A percentile compares a stretch with the other conserved stretches of the same genome.
Evolutionary conservation across 2,797 vertebrate genomes (phyloP).

Genomic region (Sciurus carolinensis): DNA sequence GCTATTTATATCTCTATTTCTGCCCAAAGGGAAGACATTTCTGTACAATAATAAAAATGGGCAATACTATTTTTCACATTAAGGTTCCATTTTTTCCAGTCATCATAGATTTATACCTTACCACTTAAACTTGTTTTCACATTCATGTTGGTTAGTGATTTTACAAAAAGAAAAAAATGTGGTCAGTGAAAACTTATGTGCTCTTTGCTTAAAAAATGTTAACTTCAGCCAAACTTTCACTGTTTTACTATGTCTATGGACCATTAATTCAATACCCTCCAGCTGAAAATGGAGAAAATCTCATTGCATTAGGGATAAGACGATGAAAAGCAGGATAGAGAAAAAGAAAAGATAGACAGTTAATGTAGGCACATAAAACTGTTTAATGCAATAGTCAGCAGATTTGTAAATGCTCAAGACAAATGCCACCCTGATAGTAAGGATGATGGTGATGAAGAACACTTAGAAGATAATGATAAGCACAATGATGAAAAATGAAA

Average conservation of each 20-base stretch:
- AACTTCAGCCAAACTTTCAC: slow-evolving; percentile 70
- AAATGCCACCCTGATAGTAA: background rate
- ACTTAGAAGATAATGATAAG: background rate
- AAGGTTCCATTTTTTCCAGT: background rate
- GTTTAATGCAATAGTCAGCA: background rate
- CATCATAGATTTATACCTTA: slow-evolving; percentile 45
- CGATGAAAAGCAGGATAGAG: background rate
- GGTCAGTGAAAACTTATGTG: slow-evolving; percentile 67
- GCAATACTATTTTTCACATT: slow-evolving; percentile 69
- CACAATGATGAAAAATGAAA: slow-evolving; percentile 45
- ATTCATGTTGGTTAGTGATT: background rate
- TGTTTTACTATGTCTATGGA: slow-evolving; percentile 62
- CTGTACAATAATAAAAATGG: slow-evolving; percentile 71
- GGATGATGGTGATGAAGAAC: too few species aligned
- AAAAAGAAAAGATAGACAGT: slow-evolving; percentile 24
- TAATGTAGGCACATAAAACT: background rate
- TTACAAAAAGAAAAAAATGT: background rate
- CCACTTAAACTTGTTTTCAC: slow-evolving; percentile 57
- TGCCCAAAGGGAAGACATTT: slow-evolving; percentile 71
- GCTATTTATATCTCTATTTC: slow-evolving; percentile 73
- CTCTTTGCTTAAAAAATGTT: slow-evolving; percentile 51
- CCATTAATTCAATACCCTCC: slow-evolving; percentile 67
- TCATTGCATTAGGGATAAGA: background rate
- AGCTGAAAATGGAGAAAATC: slow-evolving; percentile 63
- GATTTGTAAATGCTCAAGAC: background rate